These are phyloP conservation scores for Amblyornis subalaris DNA, from an alignment of 2,113 vertebrate genomes.

Conservation along the genomic window DNA sequence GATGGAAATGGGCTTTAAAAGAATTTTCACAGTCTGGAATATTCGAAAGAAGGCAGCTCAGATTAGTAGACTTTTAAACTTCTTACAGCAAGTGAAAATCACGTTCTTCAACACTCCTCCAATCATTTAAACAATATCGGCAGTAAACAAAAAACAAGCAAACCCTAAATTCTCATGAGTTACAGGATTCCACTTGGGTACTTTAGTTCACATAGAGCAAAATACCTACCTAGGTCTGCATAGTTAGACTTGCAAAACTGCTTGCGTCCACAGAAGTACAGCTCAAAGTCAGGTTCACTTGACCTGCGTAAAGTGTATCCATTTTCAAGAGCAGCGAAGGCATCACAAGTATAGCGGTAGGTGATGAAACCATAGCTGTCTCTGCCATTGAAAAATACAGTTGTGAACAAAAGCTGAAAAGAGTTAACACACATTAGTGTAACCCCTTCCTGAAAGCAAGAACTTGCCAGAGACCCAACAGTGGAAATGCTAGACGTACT, in stretches of 20 bases:
- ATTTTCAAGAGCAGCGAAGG: conserved; percentile 96
- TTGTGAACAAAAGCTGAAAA: background rate
- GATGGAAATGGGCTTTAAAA: background rate
- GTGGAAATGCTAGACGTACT: conserved; percentile 35
- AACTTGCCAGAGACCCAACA: background rate
- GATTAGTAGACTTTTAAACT: background rate
- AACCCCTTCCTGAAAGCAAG: conserved; percentile 40
- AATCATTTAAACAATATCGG: background rate
- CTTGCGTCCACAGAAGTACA: conserved; percentile 96
- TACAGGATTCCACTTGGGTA: background rate
- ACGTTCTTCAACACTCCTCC: background rate
- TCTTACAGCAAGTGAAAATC: background rate
- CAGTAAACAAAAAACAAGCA: background rate
- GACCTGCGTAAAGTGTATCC: conserved; percentile 93
- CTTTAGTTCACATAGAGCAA: background rate
- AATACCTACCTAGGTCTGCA: conserved; percentile 94
- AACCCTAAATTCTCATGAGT: background rate
- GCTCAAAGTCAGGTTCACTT: conserved; percentile 91
- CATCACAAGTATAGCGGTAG: conserved; percentile 98
- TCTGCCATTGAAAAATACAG: conserved; percentile 78
- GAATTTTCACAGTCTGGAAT: background rate
- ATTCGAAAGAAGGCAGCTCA: background rate
- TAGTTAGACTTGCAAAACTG: conserved; percentile 96
- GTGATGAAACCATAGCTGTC: conserved; percentile 99
- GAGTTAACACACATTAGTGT: conserved; percentile 9